A percentile compares a stretch with the other conserved stretches of the same genome.
Conservation (phyloP, 2,888 invertebrate genomes). For the Tuberolachnus salignus region DNA sequence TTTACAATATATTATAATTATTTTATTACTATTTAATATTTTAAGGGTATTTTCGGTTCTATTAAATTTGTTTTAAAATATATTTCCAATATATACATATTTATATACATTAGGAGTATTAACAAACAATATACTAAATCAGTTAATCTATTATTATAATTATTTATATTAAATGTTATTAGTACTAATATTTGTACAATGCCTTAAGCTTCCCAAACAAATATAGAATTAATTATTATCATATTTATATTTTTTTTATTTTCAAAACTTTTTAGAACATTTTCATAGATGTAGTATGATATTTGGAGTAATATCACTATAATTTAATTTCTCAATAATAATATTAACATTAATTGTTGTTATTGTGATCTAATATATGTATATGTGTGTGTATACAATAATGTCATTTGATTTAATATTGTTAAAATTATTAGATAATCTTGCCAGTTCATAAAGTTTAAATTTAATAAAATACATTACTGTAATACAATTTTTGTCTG, state of each 20-base stretch:
- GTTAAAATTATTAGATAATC: conserved; percentile 41
- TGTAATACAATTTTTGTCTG: conserved; percentile 18
- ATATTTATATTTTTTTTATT: too few species aligned
- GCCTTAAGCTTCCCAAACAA: neutral
- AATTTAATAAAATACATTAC: conserved; percentile 38
- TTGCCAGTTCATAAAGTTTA: conserved; percentile 46
- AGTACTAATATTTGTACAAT: conserved; percentile 40
- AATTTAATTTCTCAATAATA: conserved; percentile 1
- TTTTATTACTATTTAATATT: neutral
- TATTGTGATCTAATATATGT: too few species aligned
- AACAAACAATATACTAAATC: neutral
- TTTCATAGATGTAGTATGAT: neutral
- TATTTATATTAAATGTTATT: conserved; percentile 19
- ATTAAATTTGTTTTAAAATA: neutral
- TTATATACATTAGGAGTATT: neutral
- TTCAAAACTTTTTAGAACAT: neutral
- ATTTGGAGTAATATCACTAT: neutral
- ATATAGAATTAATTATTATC: neutral
- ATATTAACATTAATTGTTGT: too few species aligned
- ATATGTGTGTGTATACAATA: conserved; percentile 24
- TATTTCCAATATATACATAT: neutral
- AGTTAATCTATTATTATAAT: conserved; percentile 44
- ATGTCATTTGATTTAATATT: conserved; percentile 33
- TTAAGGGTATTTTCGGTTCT: too few species aligned
- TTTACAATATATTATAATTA: conserved; percentile 10